Evolutionary conservation across 2,888 invertebrate genomes (phyloP), one percentile per base, ranked within the genome.

Genomic region (Venustoraphidia nigricollis): DNA sequence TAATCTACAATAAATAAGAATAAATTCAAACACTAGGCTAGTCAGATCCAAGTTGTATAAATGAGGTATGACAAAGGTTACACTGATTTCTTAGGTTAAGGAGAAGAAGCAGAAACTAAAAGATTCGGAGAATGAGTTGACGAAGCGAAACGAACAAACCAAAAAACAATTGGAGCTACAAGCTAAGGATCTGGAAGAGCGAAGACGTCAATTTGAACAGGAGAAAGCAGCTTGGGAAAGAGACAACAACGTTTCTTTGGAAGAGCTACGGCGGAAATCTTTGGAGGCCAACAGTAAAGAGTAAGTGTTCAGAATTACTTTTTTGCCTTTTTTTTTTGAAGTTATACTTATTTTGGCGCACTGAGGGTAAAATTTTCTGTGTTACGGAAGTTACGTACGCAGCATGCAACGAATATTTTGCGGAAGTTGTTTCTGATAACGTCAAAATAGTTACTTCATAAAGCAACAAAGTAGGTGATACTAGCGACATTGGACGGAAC

Each of bases 91-190:
- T 72, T 81, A 81, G 66, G 81, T 89, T 34, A 81, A 85, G 61
- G 96, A 96, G 68, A 95, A 96, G 72, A 89, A 88, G 63, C 90
- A 92, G 61, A 95, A 95, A 67, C 76, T 96, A 58, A 91, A 91
- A 69, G 95, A 96, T 66, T 92, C 93, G 1, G 96, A 96, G 66
- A 75, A 83, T 54, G 95, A 96, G 77, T 70, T 95, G 60, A 88
- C 90, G 62, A 78, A 90, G 64, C 78, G 94, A 57, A 92, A 95
- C 65, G 95, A 95, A 66, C 61, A 75, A 35, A 78, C 77, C 54
- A 71, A 76, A 58, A 77, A 77, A 59, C 73, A 64, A 52, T 54
- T 67, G 55, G 94, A 94, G 65, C 82, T 87, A 61, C 92, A 95
- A 69, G 84, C 91, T 58, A 83, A 85, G 57, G 95, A 95, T 66